Evolutionary conservation across 1,140 invertebrate genomes (phyloP), one percentile per base, ranked within the genome.

Genomic region (Platorchestia sp.): DNA sequence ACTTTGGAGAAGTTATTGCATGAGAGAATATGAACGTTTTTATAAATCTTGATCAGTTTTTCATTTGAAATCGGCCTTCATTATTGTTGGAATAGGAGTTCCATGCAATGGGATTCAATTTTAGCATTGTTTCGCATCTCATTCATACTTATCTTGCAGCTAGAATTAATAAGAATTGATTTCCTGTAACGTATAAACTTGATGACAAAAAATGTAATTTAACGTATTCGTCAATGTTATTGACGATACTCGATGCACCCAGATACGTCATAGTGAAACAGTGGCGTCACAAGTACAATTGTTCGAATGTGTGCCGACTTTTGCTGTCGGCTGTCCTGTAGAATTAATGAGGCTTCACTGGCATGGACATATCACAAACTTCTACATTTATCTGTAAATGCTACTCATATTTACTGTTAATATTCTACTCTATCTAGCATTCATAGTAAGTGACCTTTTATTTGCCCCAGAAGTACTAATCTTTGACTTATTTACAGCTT

Each of bases 221-320:
- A 89, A 89, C 41, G 87, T 89, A 43, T 89, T 5, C 87, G 87
- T 89, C 87, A 89, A 41, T 41, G 36, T 3, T 75, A 3, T 75
- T 75, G 59, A 27, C 59, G n/a, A 27, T 89, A 89, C 87, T 89
- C 87, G 87, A 89, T 7, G 59, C 59, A 75, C 59, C 59, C 59
- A 75, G 59, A 75, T 75, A 36, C 59, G 59, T 75, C 59, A 75
- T 89, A 44, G 41, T 89, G 87, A 44, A 44, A 41, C 43, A 44
- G 87, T 89, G 87, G 43, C 87, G 87, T 89, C 87, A 89, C 43
- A 89, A 89, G 87, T 89, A 89, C 87, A 89, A 89, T 42, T 89
- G 87, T 89, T 89, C 59, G 87, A 89, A 89, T 89, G 87, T 89
- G 87, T 89, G 87, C 43, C 42, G 87, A 89, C 87, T 89, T 44